Conservation (phyloP, 2,113 vertebrate species). For the Leiothrix lutea region DNA sequence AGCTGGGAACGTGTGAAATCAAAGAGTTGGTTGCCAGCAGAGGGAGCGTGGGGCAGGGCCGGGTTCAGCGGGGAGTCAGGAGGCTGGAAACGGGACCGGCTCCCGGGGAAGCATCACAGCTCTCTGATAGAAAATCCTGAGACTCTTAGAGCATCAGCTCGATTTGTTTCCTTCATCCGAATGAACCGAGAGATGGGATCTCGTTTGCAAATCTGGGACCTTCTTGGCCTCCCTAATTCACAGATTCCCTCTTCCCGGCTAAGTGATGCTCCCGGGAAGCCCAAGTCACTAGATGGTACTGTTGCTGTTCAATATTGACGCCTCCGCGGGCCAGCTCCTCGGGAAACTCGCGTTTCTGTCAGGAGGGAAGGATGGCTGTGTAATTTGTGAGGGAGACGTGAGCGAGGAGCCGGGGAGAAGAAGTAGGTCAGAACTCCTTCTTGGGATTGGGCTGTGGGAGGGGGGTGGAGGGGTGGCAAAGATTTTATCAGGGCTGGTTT, state of each 20-base stretch:
- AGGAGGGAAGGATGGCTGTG: background rate
- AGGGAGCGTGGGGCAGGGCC: slow-evolving; percentile 41
- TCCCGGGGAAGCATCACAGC: background rate
- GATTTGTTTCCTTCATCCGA: background rate
- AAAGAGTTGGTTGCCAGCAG: background rate
- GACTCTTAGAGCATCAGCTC: background rate
- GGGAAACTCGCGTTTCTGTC: background rate
- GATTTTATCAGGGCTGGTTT: background rate
- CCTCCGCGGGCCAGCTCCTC: background rate
- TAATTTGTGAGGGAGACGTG: background rate
- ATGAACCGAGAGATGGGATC: background rate
- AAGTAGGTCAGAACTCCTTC: slow-evolving; percentile 44
- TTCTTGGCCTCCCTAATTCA: background rate
- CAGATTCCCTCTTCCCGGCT: background rate
- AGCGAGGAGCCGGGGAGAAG: background rate
- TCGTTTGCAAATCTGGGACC: background rate
- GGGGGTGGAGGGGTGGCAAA: background rate
- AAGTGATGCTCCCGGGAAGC: background rate
- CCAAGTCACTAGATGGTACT: slow-evolving; percentile 47
- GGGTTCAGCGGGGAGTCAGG: background rate
- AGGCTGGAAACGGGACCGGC: background rate
- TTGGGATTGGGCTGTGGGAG: background rate
- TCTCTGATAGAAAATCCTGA: background rate
- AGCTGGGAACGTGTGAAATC: background rate
- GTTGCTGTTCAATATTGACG: slow-evolving; percentile 18